phyloP scores from a whole-genome alignment of 2,113 vertebrate genomes.

The Willisornis vidua region DNA sequence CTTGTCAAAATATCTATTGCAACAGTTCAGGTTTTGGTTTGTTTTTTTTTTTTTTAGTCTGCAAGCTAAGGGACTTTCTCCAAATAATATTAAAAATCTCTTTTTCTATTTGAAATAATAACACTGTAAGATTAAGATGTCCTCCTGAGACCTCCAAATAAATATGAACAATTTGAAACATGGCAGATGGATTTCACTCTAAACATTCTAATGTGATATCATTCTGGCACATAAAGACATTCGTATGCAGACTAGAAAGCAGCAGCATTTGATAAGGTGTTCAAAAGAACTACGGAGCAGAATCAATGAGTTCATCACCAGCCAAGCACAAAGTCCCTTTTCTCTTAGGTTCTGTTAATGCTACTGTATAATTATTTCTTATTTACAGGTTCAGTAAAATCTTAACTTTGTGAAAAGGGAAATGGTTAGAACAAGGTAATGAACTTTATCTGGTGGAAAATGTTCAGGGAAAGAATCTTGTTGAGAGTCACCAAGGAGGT shows the following conservation, averaged over 20 bases:
- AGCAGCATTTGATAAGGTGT: neutral
- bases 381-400: conserved; percentile 5
- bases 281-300: neutral
- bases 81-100: conserved; percentile 35
- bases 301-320: neutral
- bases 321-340: neutral
- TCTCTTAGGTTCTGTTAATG: conserved; percentile 33
- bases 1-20: conserved; percentile 53
- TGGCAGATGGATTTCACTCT: neutral
- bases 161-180: conserved; percentile 2
- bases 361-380: conserved; percentile 22
- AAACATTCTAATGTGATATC: conserved; percentile 22
- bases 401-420: neutral
- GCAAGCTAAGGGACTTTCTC: conserved; percentile 17
- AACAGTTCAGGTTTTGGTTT: neutral
- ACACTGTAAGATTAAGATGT: neutral
- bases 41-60: neutral
- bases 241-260: neutral
- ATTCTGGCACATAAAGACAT: neutral
- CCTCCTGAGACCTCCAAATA: conserved; percentile 26
- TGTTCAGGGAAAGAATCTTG: neutral
- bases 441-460: neutral
- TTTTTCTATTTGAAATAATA: conserved; percentile 35
- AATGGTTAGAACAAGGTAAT: neutral
- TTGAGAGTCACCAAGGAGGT: neutral